Base-by-base conservation (phyloP, 2,888 invertebrate species). In the Dysmachus trigonus region DNA sequence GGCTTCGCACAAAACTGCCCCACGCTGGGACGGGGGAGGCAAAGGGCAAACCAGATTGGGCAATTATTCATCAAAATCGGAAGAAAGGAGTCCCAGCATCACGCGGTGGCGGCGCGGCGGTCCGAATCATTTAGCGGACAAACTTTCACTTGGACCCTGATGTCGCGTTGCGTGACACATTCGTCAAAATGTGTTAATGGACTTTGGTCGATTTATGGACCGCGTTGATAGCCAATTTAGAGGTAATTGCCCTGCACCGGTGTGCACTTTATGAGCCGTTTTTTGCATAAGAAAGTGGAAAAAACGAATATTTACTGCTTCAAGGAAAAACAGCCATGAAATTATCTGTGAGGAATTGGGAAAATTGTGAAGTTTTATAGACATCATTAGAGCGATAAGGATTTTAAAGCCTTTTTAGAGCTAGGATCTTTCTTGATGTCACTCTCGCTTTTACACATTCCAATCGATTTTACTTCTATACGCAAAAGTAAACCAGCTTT, bases 171-270 rank as follows among this genome's bases (percentile, higher is more conserved):
- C 76, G 76, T 85, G 76, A 85, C 74, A 85, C 76, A 76, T 73
- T 74, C 76, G 85, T 85, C 85, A 85, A 85, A 83, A 85, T 85
- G 76, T 85, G 85, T 85, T 77, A 85, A 85, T 85, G 51, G 85
- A 76, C 85, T 85, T 74, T 35, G 85, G 53, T 85, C 85, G 62
- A 76, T 85, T 85, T 85, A 77, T 76, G 76, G 53, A 85, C 77
- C 85, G 62, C 62, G 74, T 85, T 85, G 76, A 85, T 77, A 31
- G 33, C 62, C 85, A 85, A 77, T 85, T 85, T 85, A 85, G 74
- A 51, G 74, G 74, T 83, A 83, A 83, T 83, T 72, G 72, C 31
- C 51, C 53, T 81, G 73, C 73, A 15, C 33, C 22, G 53, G 53
- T 77, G 13, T 47, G 35, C 47, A 47, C 77, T 77, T 62, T 62